Evolutionary conservation across 2,113 vertebrate species (phyloP), one percentile per base, ranked within the genome.

Genomic region (Odocoileus virginianus): DNA sequence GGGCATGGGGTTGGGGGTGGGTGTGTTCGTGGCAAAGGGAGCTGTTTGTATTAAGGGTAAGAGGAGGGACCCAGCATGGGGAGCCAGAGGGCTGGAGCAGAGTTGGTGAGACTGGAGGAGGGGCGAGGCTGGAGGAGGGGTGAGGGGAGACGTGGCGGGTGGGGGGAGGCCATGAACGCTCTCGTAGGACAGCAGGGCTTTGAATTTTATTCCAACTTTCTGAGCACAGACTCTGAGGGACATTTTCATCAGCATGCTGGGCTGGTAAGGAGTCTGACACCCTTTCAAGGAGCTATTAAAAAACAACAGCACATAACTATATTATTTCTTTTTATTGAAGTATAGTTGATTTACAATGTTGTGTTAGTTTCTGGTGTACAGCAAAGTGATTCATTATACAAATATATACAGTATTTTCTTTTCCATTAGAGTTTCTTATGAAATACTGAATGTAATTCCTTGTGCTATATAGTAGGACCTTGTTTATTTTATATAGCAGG

Each of bases 111-210:
- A 17, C 36, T 43, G 58, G 78, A 45, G 43, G 40, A 4, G 23
- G 17, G 40, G 36, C 40, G n/a, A 67, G 25, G 23, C 36, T 43
- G 58, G 78, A 45, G 43, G 40, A 4, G 23, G 17, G 40, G 36
- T 4, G 54, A 21, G 58, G 55, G 27, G 67, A 13, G 30, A 19
- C 0, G 0, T 4, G 21, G 36, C 57, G 15, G 3, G 1, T 0
- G 1, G 40, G 55, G 33, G 12, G 19, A 4, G 36, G 23, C 43
- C 15, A 11, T 0, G 40, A 83, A 47, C 36, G 21, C 30, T 25
- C 43, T 52, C 1, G 2, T 2, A 54, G 84, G 19, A 87, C 4
- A 21, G 10, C 12, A 43, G 47, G 43, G 14, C 60, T 45, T 71
- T 33, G 60, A n/a, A 12, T 86, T 45, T 74, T 76, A 21, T 60